Conservation (phyloP, 2,888 invertebrate genomes). For the Lycaena phlaeas region DNA sequence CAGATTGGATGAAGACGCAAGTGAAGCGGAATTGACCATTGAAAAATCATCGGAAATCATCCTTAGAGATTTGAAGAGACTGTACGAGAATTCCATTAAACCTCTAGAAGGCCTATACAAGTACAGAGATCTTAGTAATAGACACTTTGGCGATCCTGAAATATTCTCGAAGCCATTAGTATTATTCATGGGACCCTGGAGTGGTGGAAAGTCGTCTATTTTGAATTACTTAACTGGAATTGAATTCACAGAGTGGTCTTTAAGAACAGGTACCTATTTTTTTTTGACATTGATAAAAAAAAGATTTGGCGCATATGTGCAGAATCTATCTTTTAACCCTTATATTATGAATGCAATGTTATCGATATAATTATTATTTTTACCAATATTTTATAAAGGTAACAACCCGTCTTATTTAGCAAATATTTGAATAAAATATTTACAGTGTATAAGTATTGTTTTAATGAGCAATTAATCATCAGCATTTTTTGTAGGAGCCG, state of each 20-base stretch:
- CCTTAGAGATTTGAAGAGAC: conserved; percentile 86
- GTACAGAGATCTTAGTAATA: conserved; percentile 91
- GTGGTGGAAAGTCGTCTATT: conserved; percentile 95
- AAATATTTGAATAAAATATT: too few species aligned
- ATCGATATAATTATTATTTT: too few species aligned
- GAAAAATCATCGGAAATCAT: conserved; percentile 84
- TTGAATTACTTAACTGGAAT: conserved; percentile 93
- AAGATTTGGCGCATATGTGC: too few species aligned
- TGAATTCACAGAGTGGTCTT: conserved; percentile 85
- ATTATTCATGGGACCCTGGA: conserved; percentile 96
- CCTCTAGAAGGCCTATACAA: conserved; percentile 93
- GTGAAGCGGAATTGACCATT: conserved; percentile 79
- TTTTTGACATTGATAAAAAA: not conserved
- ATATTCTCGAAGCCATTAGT: conserved; percentile 95
- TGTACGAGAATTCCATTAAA: conserved; percentile 90
- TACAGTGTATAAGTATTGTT: too few species aligned
- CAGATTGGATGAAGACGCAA: conserved; percentile 83
- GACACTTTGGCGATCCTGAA: conserved; percentile 94
- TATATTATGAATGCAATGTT: too few species aligned
- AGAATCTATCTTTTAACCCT: too few species aligned
- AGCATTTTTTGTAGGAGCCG: conserved; percentile 82
- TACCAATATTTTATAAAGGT: too few species aligned
- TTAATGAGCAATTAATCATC: not conserved
- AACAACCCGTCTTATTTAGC: too few species aligned
- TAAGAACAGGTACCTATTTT: conserved; percentile 85